phyloP scores from a whole-genome alignment of 2,888 invertebrate genomes.

The Orthonychiurus folsomi region DNA sequence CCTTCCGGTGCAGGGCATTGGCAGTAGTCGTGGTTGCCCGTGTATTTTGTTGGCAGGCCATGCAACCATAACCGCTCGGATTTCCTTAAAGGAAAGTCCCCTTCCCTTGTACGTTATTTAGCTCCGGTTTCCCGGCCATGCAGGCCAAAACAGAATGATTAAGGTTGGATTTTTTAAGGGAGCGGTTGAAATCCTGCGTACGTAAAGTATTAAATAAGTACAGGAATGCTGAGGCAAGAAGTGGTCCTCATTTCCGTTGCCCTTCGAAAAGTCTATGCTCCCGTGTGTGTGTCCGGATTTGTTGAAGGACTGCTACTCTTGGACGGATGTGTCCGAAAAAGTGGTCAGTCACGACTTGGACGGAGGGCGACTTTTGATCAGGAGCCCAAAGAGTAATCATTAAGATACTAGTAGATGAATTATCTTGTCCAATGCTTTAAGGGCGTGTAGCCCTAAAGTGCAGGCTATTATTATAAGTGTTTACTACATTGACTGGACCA shows the following conservation, averaged over 20 bases:
- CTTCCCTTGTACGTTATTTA: neutral
- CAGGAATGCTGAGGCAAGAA: neutral
- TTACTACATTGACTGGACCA: neutral
- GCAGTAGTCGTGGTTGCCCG: neutral
- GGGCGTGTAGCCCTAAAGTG: neutral
- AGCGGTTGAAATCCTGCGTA: neutral
- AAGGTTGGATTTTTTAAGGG: too few relatives aligned
- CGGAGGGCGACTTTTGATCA: too few relatives aligned
- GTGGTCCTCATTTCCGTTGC: neutral
- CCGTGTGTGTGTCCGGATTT: neutral
- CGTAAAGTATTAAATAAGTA: neutral
- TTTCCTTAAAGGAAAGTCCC: neutral
- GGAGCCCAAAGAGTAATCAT: too few relatives aligned
- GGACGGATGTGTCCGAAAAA: conserved; percentile 1
- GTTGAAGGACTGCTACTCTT: neutral
- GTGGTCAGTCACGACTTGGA: neutral
- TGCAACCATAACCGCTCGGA: neutral
- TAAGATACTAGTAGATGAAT: too few relatives aligned
- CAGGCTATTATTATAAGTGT: neutral
- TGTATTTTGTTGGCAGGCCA: neutral
- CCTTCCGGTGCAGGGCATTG: neutral
- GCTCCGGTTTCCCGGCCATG: neutral
- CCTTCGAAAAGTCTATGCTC: neutral
- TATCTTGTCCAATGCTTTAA: neutral
- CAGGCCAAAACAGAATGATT: too few relatives aligned